Percentiles rank a stretch among this genome's conserved stretches.
Evolutionary conservation across 2,797 vertebrate genomes (phyloP).

Genomic region (Tachyglossus aculeatus): DNA sequence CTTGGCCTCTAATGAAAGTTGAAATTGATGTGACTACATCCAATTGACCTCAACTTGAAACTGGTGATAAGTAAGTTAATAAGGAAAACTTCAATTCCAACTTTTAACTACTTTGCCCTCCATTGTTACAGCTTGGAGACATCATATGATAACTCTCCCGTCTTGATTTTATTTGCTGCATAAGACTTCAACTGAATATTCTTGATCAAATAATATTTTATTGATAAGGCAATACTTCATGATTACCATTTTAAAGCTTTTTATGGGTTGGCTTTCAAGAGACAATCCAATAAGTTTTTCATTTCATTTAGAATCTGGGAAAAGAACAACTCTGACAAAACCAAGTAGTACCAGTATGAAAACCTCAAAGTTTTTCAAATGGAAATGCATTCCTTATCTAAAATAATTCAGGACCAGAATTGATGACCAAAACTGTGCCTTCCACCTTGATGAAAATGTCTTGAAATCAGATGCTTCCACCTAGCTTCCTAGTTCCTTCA

Average conservation of each 20-base stretch:
- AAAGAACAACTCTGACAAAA: not conserved
- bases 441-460: not conserved
- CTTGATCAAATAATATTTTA: not conserved
- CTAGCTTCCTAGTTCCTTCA: not conserved
- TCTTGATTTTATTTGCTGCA: not conserved
- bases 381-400: not conserved
- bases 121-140: not conserved
- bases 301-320: not conserved
- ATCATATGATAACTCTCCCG: not conserved
- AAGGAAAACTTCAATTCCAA: not conserved
- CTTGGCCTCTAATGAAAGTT: not conserved
- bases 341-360: not conserved
- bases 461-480: not conserved
- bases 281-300: not conserved
- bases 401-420: not conserved
- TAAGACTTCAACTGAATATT: not conserved
- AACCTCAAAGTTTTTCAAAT: not conserved
- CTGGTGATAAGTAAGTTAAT: not conserved
- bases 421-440: not conserved
- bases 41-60: not conserved
- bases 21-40: not conserved
- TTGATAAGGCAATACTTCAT: not conserved
- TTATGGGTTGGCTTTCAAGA: not conserved
- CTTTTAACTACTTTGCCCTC: not conserved
- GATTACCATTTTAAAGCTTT: not conserved